Evolutionary conservation across 2,113 vertebrate species (phyloP), one percentile per base, ranked within the genome.

Genomic region (Menidia beryllina): DNA sequence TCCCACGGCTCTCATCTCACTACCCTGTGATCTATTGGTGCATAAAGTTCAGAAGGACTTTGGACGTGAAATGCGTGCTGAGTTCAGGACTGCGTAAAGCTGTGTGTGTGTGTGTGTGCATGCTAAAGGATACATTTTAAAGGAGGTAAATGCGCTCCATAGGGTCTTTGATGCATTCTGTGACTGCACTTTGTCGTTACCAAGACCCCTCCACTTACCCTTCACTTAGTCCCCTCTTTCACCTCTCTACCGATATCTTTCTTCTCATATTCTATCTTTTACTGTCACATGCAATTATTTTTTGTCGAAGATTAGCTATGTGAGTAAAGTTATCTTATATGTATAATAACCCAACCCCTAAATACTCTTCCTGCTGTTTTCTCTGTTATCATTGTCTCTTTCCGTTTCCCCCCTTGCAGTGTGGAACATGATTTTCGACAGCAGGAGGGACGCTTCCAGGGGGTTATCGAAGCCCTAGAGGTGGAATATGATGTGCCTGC

Each of bases 361-460:
- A 71, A 71, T 52, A 3, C 5, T 25, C 14, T 50, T 38, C 52
- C 21, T 15, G 3, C 60, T 61, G 5, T 21, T n/a, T n/a, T 54
- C 53, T 60, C 6, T 15, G n/a, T 38, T 12, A 5, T 45, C 27
- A 21, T 11, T 54, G 7, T 47, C 2, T 66, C 21, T n/a, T 38
- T 48, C 39, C n/a, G 11, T 54, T 41, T 72, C 38, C 54, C 71
- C 69, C 74, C 86, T 78, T 75, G 17, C 87, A 98, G 97, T 49
- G 97, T 98, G 86, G 97, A 98, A 92, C 94, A 98, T 52, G 97
- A 98, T 85, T 98, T 98, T 83, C 94, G 97, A 65, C 95, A 96
- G 89, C 97, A 98, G 87, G 96, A 98, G 88, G 96, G 96, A 74
- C 94, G 94, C 36, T 95, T 97, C 75, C 93, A 96, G 27, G 93